Base-by-base conservation (phyloP, 1,140 invertebrate genomes). In the Macrocentrus cingulum region DNA sequence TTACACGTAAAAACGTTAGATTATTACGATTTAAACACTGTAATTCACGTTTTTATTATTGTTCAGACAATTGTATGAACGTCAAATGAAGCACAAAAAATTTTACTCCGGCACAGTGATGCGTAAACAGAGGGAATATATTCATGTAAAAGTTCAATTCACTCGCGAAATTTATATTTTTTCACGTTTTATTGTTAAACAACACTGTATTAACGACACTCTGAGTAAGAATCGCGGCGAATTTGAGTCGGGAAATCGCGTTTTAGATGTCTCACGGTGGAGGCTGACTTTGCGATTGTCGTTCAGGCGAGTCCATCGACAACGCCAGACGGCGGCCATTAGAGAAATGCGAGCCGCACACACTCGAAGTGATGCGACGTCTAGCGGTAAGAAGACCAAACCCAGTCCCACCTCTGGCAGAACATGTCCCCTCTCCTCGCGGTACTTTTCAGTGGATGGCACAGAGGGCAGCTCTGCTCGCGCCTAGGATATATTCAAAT, bases 241-340 rank as follows among this genome's bases (percentile, higher is more conserved):
- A 29, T 29, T 29, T 29, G 25, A 29, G 4, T 29, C 9, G 25
- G 9, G 25, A n/a, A n/a, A 34, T 20, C 25, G n/a, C 13, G 29
- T 29, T 23, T 51, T 13, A 22, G 49, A 32, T 20, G 19, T 25
- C 13, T 20, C 4, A 19, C 20, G 22, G 16, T 41, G 37, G 16
- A 44, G 39, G 39, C 18, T 18, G 41, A 32, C 48, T 49, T 58
- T 57, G 56, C 25, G 51, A 37, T 50, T 66, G 44, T 59, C 25
- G 39, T 37, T 59, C 53, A 51, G 54, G 50, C 18, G 34, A 32
- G 16, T 54, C 55, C 59, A 55, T 46, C 72, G 67, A 75, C 75
- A 72, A 76, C 73, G 68, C 75, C 65, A 73, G 67, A 74, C 72
- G 62, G 71, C 74, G 63, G 77, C 76, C 77, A 76, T 56, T 56